Evolutionary conservation across 2,113 vertebrate genomes (phyloP).

Genomic region (Pogona vitticeps): DNA sequence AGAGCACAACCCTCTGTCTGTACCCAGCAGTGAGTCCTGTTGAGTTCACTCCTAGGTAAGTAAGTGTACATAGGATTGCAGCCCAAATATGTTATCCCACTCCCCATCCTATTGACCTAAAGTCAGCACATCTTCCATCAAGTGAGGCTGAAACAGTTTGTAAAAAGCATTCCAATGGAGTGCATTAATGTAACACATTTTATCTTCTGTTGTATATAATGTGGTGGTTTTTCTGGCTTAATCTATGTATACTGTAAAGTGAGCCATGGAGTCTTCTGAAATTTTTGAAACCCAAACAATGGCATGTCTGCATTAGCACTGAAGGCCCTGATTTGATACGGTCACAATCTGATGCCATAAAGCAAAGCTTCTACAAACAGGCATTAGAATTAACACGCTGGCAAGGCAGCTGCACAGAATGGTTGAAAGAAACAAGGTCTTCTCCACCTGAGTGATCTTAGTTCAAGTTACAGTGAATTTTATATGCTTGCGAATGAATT

Average conservation of each 20-base stretch:
- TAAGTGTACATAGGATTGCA: not conserved
- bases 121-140: not conserved
- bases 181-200: conserved; percentile 27
- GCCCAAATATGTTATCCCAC: not conserved
- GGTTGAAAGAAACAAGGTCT: not conserved
- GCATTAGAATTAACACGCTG: not conserved
- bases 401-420: not conserved
- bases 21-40: not conserved
- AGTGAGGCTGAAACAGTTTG: not conserved
- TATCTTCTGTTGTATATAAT: conserved; percentile 18
- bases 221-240: conserved; percentile 12
- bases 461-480: conserved; percentile 58
- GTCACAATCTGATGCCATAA: not conserved
- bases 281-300: not conserved
- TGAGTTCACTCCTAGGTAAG: not conserved
- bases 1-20: not conserved
- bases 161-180: conserved; percentile 19
- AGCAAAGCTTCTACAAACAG: not conserved
- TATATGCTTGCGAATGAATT: conserved; percentile 67
- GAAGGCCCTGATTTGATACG: conserved; percentile 26
- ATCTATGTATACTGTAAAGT: conserved; percentile 33
- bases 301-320: conserved; percentile 9
- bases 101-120: not conserved
- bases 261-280: conserved; percentile 20
- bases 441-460: not conserved